phyloP scores from a whole-genome alignment of 2,797 vertebrate genomes.

The Amphiprion clarkii region DNA sequence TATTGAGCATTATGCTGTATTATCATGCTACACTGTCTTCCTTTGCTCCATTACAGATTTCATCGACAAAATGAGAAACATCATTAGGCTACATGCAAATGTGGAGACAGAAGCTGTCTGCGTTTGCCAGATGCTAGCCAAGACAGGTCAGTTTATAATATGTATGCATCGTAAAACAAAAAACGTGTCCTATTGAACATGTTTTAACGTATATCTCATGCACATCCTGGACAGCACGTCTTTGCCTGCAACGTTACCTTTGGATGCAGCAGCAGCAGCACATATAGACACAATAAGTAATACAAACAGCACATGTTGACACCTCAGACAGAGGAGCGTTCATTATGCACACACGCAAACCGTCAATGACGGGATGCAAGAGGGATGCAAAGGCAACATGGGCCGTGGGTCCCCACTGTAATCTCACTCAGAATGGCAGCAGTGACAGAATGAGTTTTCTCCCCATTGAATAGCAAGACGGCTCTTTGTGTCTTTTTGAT shows the following conservation, averaged over 20 bases:
- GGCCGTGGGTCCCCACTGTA: constrained; percentile 76
- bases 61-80: constrained; percentile 1
- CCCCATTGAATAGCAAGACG: constrained; percentile 75
- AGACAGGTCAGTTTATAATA: constrained; percentile 12
- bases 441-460: constrained; percentile 80
- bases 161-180: constrained; percentile 2
- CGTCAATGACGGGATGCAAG: constrained; percentile 51
- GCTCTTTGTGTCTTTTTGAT: constrained; percentile 84
- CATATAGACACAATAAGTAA: constrained; percentile 32
- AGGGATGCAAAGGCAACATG: constrained; percentile 68
- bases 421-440: constrained; percentile 80
- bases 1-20: neutral
- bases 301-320: constrained; percentile 17
- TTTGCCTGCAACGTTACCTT: neutral
- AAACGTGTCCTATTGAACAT: neutral
- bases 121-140: constrained; percentile 2
- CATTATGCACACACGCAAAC: constrained; percentile 63
- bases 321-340: constrained; percentile 41
- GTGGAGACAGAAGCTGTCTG: neutral
- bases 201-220: neutral
- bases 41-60: constrained; percentile 10
- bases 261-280: constrained; percentile 9
- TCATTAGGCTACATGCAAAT: constrained; percentile 20
- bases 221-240: constrained; percentile 6
- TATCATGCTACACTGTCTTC: neutral